phyloP scores from a whole-genome alignment of 2,113 vertebrate species.

The Dolichallabes microphthalmus region DNA sequence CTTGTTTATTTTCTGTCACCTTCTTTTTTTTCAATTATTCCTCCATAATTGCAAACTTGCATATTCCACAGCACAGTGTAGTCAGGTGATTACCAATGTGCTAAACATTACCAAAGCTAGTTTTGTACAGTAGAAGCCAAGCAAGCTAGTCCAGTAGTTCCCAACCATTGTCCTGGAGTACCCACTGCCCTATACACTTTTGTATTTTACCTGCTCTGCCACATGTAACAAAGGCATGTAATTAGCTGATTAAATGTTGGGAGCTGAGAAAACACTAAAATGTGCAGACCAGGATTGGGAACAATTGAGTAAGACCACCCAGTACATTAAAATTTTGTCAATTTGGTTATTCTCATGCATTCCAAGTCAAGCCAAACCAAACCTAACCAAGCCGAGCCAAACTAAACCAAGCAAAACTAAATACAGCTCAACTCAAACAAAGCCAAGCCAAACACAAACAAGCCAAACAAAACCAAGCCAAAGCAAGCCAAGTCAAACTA shows the following conservation, averaged over 20 bases:
- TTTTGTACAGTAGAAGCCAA: not conserved
- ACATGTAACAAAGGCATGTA: too few species aligned
- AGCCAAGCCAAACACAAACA: not conserved
- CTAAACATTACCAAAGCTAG: too few species aligned
- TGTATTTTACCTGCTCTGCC: too few species aligned
- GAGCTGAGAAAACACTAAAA: too few species aligned
- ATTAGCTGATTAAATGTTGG: too few species aligned
- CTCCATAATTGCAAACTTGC: not conserved
- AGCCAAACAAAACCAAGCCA: not conserved
- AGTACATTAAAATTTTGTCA: not conserved
- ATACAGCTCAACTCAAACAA: not conserved
- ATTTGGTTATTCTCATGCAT: not conserved
- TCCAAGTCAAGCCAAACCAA: not conserved
- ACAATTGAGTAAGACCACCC: not conserved
- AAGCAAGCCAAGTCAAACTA: not conserved
- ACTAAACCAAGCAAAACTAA: not conserved
- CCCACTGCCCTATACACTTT: too few species aligned
- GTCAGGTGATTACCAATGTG: not conserved
- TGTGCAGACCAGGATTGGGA: too few species aligned
- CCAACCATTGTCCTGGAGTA: too few species aligned
- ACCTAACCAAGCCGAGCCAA: not conserved
- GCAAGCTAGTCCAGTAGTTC: not conserved
- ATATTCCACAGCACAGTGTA: not conserved
- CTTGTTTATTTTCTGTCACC: not conserved
- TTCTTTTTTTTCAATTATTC: not conserved